These are phyloP conservation scores for Parauchenoglanis ngamensis DNA, from an alignment of 2,797 vertebrate species.

Conservation along the genomic window DNA sequence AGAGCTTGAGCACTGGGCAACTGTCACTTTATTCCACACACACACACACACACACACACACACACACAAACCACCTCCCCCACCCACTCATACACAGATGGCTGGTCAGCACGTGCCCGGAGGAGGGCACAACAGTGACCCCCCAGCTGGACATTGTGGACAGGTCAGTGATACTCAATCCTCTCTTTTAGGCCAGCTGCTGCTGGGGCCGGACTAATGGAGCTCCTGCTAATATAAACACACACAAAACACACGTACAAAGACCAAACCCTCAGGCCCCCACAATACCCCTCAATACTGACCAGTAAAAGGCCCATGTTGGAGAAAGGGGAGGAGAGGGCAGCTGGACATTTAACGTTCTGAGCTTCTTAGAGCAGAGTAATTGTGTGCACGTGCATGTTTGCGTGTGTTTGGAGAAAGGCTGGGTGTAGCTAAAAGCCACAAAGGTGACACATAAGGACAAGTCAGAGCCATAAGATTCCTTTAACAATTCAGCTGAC, in stretches of 20 bases:
- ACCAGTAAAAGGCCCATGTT: constrained; percentile 76
- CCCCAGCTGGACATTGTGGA: constrained; percentile 82
- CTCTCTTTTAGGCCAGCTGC: constrained; percentile 76
- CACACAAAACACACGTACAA: constrained; percentile 42
- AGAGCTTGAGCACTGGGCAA: constrained; percentile 49
- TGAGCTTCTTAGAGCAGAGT: constrained; percentile 38
- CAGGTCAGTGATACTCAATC: constrained; percentile 80
- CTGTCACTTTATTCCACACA: constrained; percentile 52
- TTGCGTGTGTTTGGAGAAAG: constrained; percentile 16
- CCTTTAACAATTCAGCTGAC: constrained; percentile 70
- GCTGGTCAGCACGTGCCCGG: constrained; percentile 77
- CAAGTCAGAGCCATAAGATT: constrained; percentile 66
- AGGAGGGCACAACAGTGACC: constrained; percentile 75
- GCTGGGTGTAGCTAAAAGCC: constrained; percentile 44
- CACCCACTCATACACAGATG: constrained; percentile 72
- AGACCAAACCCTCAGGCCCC: constrained; percentile 56
- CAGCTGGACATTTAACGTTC: constrained; percentile 67
- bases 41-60: constrained; percentile 15
- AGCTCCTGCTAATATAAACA: constrained; percentile 55
- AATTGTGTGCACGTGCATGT: constrained; percentile 45
- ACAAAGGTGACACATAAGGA: constrained; percentile 50
- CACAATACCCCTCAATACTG: constrained; percentile 63
- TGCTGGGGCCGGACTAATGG: constrained; percentile 70
- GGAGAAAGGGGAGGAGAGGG: constrained; percentile 58
- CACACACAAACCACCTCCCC: constrained; percentile 26